Percentiles rank a stretch among this genome's conserved stretches.
phyloP scores from a whole-genome alignment of 2,888 invertebrate genomes.

The Tetragonisca angustula region DNA sequence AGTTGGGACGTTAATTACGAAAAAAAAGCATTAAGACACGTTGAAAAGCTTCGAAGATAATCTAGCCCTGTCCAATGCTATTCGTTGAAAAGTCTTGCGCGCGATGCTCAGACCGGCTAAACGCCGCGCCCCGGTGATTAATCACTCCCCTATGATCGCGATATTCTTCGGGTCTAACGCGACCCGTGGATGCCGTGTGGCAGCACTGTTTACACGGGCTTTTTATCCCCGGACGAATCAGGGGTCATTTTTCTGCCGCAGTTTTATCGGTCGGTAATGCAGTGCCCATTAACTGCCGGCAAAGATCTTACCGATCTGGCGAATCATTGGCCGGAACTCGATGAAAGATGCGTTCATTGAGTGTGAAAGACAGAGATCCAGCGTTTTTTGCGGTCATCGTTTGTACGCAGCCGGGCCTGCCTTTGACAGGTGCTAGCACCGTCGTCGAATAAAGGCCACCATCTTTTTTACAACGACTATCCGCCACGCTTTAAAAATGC shows the following conservation, averaged over 20 bases:
- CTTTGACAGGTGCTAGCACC: background rate
- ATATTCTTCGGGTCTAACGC: conserved; percentile 7
- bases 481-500: background rate
- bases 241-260: background rate
- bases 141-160: conserved; percentile 4
- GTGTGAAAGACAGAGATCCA: conserved; percentile 22
- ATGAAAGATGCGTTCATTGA: conserved; percentile 30
- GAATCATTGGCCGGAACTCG: conserved; percentile 16
- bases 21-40: conserved; percentile 1
- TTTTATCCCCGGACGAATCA: conserved; percentile 6
- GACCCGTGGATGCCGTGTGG: background rate
- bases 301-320: conserved; percentile 14
- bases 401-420: background rate
- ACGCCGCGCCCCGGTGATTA: background rate
- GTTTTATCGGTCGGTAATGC: conserved; percentile 11
- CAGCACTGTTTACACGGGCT: conserved; percentile 12
- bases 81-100: background rate
- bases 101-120: background rate
- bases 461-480: background rate
- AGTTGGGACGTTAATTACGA: background rate
- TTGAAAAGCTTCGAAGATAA: conserved; percentile 3
- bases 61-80: background rate
- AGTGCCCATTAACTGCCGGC: conserved; percentile 9
- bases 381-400: conserved; percentile 15
- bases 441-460: background rate